Conservation (phyloP, 1,140 invertebrate genomes). For the Drosophila pseudoobscura region DNA sequence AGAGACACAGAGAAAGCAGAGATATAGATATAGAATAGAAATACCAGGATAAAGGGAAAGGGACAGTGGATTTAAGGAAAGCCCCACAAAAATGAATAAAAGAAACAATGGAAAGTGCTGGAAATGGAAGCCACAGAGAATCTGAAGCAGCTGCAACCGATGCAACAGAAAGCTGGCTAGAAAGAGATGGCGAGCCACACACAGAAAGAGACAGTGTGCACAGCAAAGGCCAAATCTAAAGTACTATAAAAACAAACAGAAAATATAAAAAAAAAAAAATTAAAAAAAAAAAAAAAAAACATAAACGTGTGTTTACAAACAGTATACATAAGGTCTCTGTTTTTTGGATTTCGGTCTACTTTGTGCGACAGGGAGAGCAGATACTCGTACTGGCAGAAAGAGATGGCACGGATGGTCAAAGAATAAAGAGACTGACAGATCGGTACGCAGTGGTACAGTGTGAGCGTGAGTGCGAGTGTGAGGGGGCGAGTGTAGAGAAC, state of each 20-base stretch:
- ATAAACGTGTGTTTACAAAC: conserved; percentile 32
- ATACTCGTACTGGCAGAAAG: too few relatives aligned
- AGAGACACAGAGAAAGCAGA: conserved; percentile 8
- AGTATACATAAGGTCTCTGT: conserved; percentile 33
- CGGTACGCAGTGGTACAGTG: neutral
- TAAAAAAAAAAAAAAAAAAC: neutral
- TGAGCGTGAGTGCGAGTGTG: too few relatives aligned
- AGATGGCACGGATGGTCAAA: too few relatives aligned
- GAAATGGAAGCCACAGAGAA: too few relatives aligned
- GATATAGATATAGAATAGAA: conserved; percentile 7
- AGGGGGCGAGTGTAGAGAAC: neutral
- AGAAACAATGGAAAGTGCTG: too few relatives aligned
- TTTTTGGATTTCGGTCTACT: conserved; percentile 34
- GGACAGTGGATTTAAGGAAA: neutral
- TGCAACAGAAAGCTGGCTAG: neutral
- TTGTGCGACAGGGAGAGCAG: conserved; percentile 14
- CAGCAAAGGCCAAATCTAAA: conserved; percentile 72
- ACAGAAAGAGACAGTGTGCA: conserved; percentile 25
- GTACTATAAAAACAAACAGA: conserved; percentile 61
- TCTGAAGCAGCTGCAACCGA: too few relatives aligned
- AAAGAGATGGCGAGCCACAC: neutral
- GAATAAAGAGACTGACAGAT: neutral
- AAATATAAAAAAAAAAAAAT: conserved; percentile 3
- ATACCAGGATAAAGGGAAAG: neutral
- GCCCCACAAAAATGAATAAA: conserved; percentile 1